phyloP scores from a whole-genome alignment of 1,140 invertebrate species.

The Drosophila albomicans region DNA sequence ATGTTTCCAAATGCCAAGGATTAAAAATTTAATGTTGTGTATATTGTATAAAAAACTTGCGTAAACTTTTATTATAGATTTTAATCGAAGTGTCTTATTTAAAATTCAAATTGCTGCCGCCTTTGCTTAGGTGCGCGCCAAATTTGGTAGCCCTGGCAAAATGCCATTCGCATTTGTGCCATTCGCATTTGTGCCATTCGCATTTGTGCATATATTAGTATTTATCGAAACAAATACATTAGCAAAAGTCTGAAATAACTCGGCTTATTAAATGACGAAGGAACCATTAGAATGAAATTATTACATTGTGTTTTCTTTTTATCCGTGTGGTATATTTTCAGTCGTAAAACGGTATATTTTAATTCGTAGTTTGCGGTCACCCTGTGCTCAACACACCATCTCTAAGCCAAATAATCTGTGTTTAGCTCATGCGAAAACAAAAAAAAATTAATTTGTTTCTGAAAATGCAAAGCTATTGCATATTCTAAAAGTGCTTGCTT shows the following conservation, averaged over 20 bases:
- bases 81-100: neutral
- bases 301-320: too few species aligned
- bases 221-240: too few species aligned
- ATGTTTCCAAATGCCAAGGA: slow-evolving; percentile 57
- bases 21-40: slow-evolving; percentile 17
- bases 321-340: neutral
- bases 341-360: neutral
- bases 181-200: neutral
- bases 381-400: slow-evolving; percentile 6
- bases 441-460: slow-evolving; percentile 34
- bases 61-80: too few species aligned
- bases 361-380: neutral
- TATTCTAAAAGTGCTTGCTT: slow-evolving; percentile 31
- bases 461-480: slow-evolving; percentile 39
- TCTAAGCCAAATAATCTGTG: neutral
- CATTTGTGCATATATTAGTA: neutral
- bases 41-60: neutral
- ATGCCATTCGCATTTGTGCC: neutral
- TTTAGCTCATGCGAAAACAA: slow-evolving; percentile 35
- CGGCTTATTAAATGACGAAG: too few species aligned
- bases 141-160: neutral
- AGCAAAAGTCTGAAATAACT: too few species aligned
- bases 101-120: neutral
- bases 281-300: too few species aligned
- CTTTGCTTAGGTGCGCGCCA: neutral